These are phyloP conservation scores for Sorex fumeus DNA, from an alignment of 2,113 vertebrate genomes.

Conservation along the genomic window DNA sequence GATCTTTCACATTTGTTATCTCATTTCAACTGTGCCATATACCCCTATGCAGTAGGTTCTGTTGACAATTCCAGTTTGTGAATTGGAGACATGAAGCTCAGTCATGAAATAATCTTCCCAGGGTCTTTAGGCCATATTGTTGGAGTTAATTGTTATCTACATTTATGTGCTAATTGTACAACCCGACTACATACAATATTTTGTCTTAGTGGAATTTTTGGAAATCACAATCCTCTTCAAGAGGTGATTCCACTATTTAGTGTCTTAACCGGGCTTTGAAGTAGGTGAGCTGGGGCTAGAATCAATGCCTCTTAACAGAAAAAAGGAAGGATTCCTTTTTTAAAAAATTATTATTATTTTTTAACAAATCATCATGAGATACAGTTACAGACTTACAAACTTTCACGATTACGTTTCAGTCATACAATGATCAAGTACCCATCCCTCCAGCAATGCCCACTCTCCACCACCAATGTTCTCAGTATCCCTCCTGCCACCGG, in stretches of 20 bases:
- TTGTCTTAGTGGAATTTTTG: conserved; percentile 17
- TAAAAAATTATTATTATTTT: too few relatives aligned
- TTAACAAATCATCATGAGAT: too few relatives aligned
- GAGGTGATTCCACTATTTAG: background rate
- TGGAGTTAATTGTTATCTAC: background rate
- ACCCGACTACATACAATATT: background rate
- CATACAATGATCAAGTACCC: too few relatives aligned
- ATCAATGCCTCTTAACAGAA: background rate
- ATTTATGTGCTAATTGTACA: background rate
- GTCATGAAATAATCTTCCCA: background rate
- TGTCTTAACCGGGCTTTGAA: background rate
- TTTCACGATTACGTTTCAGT: too few relatives aligned
- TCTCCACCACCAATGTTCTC: too few relatives aligned
- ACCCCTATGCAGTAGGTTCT: background rate
- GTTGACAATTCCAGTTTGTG: conserved; percentile 8
- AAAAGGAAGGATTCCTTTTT: too few relatives aligned
- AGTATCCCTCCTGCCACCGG: too few relatives aligned
- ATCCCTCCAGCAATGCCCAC: too few relatives aligned
- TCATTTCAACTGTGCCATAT: background rate
- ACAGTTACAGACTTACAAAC: too few relatives aligned
- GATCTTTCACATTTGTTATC: background rate
- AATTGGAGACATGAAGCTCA: background rate
- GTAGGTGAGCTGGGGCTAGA: background rate
- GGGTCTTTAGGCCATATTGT: background rate
- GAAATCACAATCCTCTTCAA: background rate